Conservation (phyloP, 2,888 invertebrate species). For the Corbicula japonica region DNA sequence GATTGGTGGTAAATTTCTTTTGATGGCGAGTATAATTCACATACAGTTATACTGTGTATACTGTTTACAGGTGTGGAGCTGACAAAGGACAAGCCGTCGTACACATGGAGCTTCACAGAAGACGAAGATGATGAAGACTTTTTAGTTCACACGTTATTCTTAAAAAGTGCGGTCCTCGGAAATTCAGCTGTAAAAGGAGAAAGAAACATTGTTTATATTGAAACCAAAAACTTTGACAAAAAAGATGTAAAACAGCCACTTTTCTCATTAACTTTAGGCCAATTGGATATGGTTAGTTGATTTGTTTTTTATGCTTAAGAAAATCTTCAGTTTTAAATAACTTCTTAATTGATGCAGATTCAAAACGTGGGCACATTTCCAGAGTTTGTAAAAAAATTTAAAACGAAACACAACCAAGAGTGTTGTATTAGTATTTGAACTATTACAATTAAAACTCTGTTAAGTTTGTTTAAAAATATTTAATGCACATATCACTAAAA, state of each 20-base stretch:
- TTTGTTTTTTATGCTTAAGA: background rate
- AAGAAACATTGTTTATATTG: slow-evolving; percentile 78
- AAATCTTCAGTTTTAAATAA: background rate
- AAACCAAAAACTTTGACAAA: slow-evolving; percentile 78
- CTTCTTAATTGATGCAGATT: no score
- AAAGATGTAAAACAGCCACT: slow-evolving; percentile 75
- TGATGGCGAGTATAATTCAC: no score
- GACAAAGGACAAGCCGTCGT: slow-evolving; percentile 74
- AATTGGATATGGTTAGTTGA: slow-evolving; percentile 78
- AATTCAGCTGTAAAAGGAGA: slow-evolving; percentile 75
- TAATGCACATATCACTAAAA: no score
- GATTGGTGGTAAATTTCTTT: no score
- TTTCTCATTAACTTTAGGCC: slow-evolving; percentile 77
- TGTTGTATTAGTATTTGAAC: no score
- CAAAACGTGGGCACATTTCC: no score
- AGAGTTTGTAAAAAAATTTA: no score
- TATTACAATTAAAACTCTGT: no score
- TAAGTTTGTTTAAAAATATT: no score
- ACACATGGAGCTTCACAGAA: slow-evolving; percentile 78
- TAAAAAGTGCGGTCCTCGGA: slow-evolving; percentile 81
- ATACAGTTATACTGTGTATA: no score
- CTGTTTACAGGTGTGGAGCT: slow-evolving; percentile 75
- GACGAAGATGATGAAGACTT: slow-evolving; percentile 75
- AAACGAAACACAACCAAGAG: no score
- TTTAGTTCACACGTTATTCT: slow-evolving; percentile 78